These are phyloP conservation scores for Prunella strophiata DNA, from an alignment of 2,797 vertebrate genomes.

Conservation along the genomic window DNA sequence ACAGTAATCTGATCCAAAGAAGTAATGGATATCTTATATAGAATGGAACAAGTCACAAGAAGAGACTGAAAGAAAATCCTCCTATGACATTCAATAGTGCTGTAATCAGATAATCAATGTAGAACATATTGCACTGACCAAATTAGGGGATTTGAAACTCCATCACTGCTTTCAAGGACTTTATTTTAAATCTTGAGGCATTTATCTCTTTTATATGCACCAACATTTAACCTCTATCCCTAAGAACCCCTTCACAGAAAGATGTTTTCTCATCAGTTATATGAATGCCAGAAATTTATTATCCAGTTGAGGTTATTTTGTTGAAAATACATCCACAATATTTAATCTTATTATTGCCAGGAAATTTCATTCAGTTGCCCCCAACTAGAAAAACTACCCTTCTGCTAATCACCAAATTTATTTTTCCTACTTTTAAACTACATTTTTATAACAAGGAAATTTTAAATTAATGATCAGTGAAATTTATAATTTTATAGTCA, in stretches of 20 bases:
- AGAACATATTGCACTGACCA: background rate
- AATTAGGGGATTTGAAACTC: background rate
- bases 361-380: background rate
- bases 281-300: background rate
- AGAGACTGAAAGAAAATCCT: slow-evolving; percentile 15
- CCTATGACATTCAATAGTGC: background rate
- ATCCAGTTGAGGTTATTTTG: background rate
- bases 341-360: background rate
- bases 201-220: background rate
- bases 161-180: background rate
- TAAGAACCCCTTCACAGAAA: background rate
- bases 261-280: background rate
- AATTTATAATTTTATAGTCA: background rate
- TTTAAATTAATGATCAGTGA: background rate
- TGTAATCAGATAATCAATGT: slow-evolving; percentile 24
- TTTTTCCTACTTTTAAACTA: background rate
- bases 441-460: background rate
- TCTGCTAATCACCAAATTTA: background rate
- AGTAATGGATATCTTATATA: background rate
- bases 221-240: background rate
- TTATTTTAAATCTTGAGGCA: background rate
- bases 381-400: background rate
- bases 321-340: background rate
- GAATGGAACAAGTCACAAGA: background rate
- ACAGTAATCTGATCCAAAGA: background rate